Conservation (phyloP, 2,113 vertebrate genomes). For the Petrocephalus microphthalmus region DNA sequence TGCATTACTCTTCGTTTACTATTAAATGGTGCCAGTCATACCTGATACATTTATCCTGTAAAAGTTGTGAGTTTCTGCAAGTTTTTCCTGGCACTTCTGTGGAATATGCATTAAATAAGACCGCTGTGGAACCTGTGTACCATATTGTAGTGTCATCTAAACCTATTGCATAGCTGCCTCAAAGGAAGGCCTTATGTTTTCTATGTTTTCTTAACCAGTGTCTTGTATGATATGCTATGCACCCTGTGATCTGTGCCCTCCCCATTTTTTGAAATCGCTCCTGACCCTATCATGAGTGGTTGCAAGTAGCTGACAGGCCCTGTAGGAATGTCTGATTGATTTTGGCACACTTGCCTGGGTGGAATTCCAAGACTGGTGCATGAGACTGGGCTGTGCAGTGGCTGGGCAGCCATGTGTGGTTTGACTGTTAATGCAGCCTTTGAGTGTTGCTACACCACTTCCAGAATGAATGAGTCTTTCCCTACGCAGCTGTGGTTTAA, state of each 20-base stretch:
- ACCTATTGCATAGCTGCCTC: neutral
- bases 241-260: no score
- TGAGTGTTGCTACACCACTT: conserved; percentile 46
- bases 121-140: neutral
- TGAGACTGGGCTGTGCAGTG: conserved; percentile 54
- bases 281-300: conserved; percentile 37
- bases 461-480: conserved; percentile 42
- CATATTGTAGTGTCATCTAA: neutral
- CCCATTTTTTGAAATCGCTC: neutral
- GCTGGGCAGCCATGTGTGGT: conserved; percentile 50
- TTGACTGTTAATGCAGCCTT: conserved; percentile 55
- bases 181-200: neutral
- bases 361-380: conserved; percentile 54
- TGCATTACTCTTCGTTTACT: neutral
- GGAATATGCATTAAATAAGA: neutral
- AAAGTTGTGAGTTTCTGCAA: neutral
- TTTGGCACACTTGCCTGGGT: conserved; percentile 50
- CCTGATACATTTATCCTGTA: neutral
- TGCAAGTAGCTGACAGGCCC: conserved; percentile 36
- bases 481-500: conserved; percentile 46
- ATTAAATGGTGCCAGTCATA: neutral
- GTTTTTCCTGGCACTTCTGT: neutral
- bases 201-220: neutral
- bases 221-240: neutral
- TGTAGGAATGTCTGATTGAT: conserved; percentile 53